Conservation (phyloP, 2,888 invertebrate genomes). For the Blastobasis lacticolella region DNA sequence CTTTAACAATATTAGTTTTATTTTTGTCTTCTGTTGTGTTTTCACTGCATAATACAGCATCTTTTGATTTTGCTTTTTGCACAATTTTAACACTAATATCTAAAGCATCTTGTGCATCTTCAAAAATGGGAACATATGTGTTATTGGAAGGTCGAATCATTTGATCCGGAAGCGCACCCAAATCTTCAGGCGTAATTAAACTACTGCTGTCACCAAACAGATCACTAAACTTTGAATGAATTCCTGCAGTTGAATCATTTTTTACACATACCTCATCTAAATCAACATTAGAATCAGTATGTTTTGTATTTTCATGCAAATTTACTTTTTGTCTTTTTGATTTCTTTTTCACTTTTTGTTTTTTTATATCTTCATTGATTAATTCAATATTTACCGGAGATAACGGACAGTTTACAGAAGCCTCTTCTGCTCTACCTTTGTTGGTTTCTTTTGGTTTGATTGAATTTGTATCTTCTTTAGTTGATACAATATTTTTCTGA, state of each 20-base stretch:
- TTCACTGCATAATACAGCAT: background rate
- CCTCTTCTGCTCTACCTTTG: background rate
- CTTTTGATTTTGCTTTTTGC: background rate
- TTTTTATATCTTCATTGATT: constrained; percentile 15
- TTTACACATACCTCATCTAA: constrained; percentile 14
- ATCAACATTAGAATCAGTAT: constrained; percentile 3
- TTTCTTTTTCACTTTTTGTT: constrained; percentile 29
- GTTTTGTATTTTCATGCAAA: constrained; percentile 11
- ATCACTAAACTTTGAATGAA: constrained; percentile 43
- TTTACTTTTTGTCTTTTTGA: constrained; percentile 23
- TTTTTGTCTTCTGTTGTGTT: background rate
- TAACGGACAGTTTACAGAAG: background rate
- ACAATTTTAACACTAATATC: constrained; percentile 20
- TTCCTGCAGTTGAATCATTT: constrained; percentile 15
- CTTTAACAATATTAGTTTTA: background rate
- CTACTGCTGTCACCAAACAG: constrained; percentile 60
- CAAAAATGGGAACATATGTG: constrained; percentile 38
- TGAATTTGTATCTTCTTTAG: background rate
- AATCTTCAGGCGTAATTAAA: constrained; percentile 59
- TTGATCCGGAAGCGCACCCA: constrained; percentile 24
- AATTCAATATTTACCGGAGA: too few relatives aligned
- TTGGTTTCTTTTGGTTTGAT: constrained; percentile 2
- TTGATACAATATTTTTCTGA: too few relatives aligned
- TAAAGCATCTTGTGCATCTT: constrained; percentile 50
- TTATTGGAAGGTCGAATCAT: background rate